A percentile compares a stretch with the other conserved stretches of the same genome.
Evolutionary conservation across 1,140 invertebrate genomes (phyloP).

Genomic region (Samia ricini): DNA sequence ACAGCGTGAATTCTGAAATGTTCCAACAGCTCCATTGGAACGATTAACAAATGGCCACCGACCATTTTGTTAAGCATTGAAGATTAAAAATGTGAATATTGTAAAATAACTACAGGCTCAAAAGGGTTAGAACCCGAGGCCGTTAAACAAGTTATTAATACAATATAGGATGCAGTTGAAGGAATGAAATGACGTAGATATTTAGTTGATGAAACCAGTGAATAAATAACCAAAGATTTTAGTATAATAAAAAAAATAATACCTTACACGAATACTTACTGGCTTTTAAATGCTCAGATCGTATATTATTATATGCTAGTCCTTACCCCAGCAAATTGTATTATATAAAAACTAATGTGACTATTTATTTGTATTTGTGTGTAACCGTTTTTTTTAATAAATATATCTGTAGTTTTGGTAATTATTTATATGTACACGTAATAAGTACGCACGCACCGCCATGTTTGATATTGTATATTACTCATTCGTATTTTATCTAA

Average conservation of each 20-base stretch:
- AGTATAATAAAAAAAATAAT: no score
- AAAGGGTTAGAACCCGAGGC: no score
- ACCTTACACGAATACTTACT: no score
- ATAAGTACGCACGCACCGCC: constrained; percentile 24
- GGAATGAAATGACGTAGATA: background rate
- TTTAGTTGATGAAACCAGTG: constrained; percentile 47
- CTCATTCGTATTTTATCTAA: constrained; percentile 37
- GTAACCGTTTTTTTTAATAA: constrained; percentile 37
- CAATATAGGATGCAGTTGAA: background rate
- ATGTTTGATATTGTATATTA: constrained; percentile 36
- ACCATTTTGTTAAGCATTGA: no score
- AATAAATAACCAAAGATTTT: constrained; percentile 68
- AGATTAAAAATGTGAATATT: no score
- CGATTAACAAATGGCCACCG: no score
- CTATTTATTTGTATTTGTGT: constrained; percentile 47
- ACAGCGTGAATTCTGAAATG: no score
- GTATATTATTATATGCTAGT: constrained; percentile 57
- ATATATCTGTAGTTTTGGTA: constrained; percentile 20
- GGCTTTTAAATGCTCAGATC: constrained; percentile 21
- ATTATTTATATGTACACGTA: no score
- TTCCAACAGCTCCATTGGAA: no score
- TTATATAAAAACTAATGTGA: constrained; percentile 22
- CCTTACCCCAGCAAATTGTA: constrained; percentile 53
- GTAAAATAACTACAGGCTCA: no score
- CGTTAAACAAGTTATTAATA: no score